Percentiles rank a stretch among this genome's conserved stretches.
Evolutionary conservation across 2,888 invertebrate genomes (phyloP).

Genomic region (Piscicola geometra): DNA sequence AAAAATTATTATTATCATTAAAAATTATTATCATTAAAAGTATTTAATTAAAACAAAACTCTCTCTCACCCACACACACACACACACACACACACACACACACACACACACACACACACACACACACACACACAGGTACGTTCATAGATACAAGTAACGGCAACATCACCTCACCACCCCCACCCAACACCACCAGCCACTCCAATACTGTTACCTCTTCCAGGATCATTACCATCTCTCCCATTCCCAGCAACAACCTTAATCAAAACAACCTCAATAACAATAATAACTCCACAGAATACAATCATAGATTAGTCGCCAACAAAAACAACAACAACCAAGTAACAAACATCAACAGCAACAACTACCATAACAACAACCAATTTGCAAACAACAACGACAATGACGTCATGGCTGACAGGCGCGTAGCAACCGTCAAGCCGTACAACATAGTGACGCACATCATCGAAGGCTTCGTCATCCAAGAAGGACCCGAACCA

Average conservation of each 20-base stretch:
- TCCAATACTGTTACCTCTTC: no score
- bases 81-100: neutral
- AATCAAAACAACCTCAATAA: neutral
- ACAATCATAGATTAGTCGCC: no score
- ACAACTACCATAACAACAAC: neutral
- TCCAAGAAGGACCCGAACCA: slow-evolving; percentile 72
- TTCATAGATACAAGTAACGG: neutral
- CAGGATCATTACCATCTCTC: neutral
- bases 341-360: neutral
- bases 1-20: no score
- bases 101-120: neutral
- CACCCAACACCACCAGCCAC: neutral
- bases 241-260: neutral
- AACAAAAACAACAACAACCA: no score
- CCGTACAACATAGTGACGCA: slow-evolving; percentile 84
- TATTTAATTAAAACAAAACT: no score
- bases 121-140: neutral
- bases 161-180: neutral
- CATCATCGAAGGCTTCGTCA: slow-evolving; percentile 91
- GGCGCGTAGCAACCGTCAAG: slow-evolving; percentile 81
- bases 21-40: no score
- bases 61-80: no score
- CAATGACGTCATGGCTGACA: slow-evolving; percentile 43
- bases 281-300: no score
- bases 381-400: neutral